A percentile compares a stretch with the other conserved stretches of the same genome.
These are phyloP conservation scores for Rachycentron canadum DNA, from an alignment of 2,797 vertebrate genomes.

Conservation along the genomic window DNA sequence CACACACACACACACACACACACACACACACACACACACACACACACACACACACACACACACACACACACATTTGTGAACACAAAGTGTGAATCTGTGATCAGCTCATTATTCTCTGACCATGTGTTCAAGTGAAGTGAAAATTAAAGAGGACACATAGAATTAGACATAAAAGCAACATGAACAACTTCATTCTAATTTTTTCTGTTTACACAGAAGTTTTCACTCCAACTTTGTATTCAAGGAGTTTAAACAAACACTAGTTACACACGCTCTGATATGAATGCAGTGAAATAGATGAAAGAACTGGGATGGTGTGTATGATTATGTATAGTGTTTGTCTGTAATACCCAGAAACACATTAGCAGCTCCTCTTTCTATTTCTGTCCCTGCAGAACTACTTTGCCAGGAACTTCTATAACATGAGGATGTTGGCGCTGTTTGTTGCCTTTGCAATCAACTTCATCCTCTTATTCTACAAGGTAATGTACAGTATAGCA, in stretches of 20 bases:
- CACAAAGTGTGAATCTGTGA: no score
- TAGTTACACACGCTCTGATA: neutral
- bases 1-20: no score
- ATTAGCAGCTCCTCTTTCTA: neutral
- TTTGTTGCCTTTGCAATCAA: conserved; percentile 98
- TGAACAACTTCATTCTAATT: no score
- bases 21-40: no score
- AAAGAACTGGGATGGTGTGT: neutral
- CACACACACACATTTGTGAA: no score
- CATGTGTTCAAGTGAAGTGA: no score
- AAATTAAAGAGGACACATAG: no score
- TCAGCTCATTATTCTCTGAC: no score
- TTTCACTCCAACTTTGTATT: neutral
- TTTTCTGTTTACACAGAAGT: neutral
- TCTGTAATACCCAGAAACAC: neutral
- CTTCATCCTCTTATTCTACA: conserved; percentile 98
- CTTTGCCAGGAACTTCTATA: conserved; percentile 98
- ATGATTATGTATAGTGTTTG: neutral
- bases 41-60: no score
- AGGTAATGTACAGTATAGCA: conserved; percentile 82
- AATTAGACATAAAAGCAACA: no score
- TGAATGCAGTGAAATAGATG: neutral
- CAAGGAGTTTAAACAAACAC: neutral
- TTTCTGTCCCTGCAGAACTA: conserved; percentile 89
- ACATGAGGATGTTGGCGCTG: conserved; percentile 97